Evolutionary conservation across 2,888 invertebrate genomes (phyloP).

Genomic region (Blastobasis adustella): DNA sequence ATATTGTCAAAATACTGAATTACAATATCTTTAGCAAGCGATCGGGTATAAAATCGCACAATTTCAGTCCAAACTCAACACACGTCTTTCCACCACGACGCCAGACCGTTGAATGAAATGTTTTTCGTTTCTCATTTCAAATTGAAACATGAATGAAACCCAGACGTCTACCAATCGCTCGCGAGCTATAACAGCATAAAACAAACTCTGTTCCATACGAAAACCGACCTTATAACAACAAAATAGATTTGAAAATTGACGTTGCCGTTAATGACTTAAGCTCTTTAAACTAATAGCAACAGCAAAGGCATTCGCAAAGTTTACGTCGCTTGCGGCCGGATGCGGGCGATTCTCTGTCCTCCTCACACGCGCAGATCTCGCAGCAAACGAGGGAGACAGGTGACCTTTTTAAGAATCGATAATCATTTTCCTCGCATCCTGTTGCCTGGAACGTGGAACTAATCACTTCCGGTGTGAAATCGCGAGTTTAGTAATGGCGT

Average conservation of each 20-base stretch:
- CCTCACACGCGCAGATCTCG: slow-evolving; percentile 14
- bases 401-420: slow-evolving; percentile 51
- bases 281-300: no score
- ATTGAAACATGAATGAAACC: slow-evolving; percentile 20
- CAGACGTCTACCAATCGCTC: slow-evolving; percentile 5
- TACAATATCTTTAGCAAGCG: no score
- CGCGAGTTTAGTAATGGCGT: no score
- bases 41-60: no score
- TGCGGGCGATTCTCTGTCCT: slow-evolving; percentile 32
- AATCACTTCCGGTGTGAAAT: slow-evolving; percentile 55
- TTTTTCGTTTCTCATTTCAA: slow-evolving; percentile 1
- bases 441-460: slow-evolving; percentile 52
- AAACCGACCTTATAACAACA: background rate
- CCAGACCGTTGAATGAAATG: slow-evolving; percentile 11
- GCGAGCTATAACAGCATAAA: background rate
- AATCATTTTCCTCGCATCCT: slow-evolving; percentile 64
- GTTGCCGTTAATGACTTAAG: no score
- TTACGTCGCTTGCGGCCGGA: slow-evolving; percentile 37
- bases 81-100: background rate
- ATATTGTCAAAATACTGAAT: no score
- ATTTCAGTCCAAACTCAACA: background rate
- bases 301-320: slow-evolving; percentile 29
- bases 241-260: no score
- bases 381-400: slow-evolving; percentile 20
- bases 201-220: background rate